Base-by-base conservation (phyloP, 2,797 vertebrate species). In the Chaenodraco wilsoni region DNA sequence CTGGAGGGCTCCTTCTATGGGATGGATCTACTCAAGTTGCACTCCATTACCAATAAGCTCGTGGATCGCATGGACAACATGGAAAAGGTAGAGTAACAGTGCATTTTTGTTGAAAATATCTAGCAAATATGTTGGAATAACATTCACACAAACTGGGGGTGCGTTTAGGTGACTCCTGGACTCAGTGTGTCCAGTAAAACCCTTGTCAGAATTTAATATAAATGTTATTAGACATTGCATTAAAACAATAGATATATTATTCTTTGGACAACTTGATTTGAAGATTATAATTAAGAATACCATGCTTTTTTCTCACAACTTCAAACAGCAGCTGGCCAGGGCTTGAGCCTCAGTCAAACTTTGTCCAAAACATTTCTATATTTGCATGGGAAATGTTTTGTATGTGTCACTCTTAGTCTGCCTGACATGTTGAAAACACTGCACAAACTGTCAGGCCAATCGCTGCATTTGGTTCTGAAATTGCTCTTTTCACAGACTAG, bases 1-100 rank as follows among this genome's bases (percentile, higher is more conserved):
- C 93, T 99, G 87, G 97, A 99, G 91, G 96, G 95, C 9, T 96
- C 97, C 37, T 96, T 98, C 82, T 98, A 96, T 51, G 97, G 97
- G 54, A 91, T 98, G 88, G 98, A 99, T 88, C 94, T 99, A 17
- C 89, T 98, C 72, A 99, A 99, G 86, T 88, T 98, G 72, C 98
- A 98, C 83, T 95, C 96, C 0, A 82, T 99, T 50, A 98, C 96
- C 37, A 95, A 90, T 44, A 97, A 96, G 86, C 94, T 99, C 64
- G 83, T 96, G 82, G 93, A 94, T 14, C 96, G 96, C 0, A 93
- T 99, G 87, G 96, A 96, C 16, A 95, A 93, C 68, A 94, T 99
- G 0, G 97, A 99, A 84, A 93, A 96, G 96, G 98, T 98, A 94
- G 92, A 45, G 31, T 10, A 49, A 33, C 13, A 0, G 9, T 23